phyloP scores from a whole-genome alignment of 35 echinoderm and acorn worm species.

The Apostichopus japonicus region DNA sequence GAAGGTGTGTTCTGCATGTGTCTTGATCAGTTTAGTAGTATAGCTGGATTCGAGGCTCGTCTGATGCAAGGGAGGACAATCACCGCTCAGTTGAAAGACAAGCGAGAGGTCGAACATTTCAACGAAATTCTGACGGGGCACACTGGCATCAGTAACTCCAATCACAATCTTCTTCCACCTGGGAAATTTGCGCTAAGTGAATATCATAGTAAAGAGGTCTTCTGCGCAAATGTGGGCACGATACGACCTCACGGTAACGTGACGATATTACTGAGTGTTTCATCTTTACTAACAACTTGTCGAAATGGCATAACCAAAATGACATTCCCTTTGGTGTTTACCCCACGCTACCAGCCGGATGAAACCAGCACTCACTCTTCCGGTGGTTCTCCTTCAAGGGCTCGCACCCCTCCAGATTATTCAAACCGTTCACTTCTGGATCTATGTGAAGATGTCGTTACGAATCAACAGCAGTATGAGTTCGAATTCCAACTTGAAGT shows the following conservation, averaged over 20 bases:
- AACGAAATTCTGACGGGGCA: constrained; percentile 86
- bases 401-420: constrained; percentile 43
- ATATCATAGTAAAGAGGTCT: constrained; percentile 79
- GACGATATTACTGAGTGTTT: constrained; percentile 85
- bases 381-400: constrained; percentile 27
- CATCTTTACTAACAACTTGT: constrained; percentile 70
- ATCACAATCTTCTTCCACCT: constrained; percentile 69
- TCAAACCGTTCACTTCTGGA: constrained; percentile 65
- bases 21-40: constrained; percentile 75
- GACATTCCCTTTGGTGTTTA: constrained; percentile 79
- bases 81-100: constrained; percentile 85
- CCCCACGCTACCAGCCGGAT: constrained; percentile 68
- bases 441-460: constrained; percentile 73
- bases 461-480: constrained; percentile 77
- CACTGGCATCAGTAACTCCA: constrained; percentile 37
- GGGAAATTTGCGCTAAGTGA: constrained; percentile 94
- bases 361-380: constrained; percentile 50
- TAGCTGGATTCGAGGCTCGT: constrained; percentile 93
- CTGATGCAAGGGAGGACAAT: constrained; percentile 81
- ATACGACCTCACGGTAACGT: constrained; percentile 90
- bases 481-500: constrained; percentile 99
- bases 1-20: constrained; percentile 89
- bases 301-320: constrained; percentile 64
- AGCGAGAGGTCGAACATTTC: constrained; percentile 83
- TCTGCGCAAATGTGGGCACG: constrained; percentile 93